Conservation (phyloP, 1,140 invertebrate species). For the Holotrichia oblita region DNA sequence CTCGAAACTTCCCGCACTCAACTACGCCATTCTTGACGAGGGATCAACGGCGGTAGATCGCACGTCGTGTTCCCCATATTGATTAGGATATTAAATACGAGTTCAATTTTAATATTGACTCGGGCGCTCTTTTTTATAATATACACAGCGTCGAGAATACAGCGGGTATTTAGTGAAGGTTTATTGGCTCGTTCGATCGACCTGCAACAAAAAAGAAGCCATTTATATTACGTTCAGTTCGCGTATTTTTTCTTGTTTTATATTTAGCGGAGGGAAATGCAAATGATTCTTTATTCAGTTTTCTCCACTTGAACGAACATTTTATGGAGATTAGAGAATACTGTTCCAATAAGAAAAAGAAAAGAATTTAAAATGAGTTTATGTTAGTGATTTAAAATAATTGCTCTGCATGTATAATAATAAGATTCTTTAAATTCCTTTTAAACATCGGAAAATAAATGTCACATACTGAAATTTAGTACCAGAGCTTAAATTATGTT, state of each 20-base stretch:
- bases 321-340: background rate
- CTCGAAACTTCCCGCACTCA: background rate
- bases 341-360: background rate
- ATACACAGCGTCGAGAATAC: background rate
- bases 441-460: no score
- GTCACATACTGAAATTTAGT: no score
- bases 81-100: conserved; percentile 13
- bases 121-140: background rate
- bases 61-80: conserved; percentile 19
- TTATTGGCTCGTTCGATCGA: background rate
- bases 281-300: background rate
- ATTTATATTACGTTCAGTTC: background rate
- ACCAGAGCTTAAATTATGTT: no score
- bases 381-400: no score
- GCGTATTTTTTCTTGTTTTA: background rate
- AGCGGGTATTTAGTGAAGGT: background rate
- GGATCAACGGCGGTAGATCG: conserved; percentile 5
- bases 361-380: no score
- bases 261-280: background rate
- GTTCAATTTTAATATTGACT: conserved; percentile 13
- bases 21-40: conserved; percentile 10
- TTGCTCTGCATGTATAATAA: no score
- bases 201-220: background rate
- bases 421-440: no score
- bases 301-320: background rate